These are phyloP conservation scores for Gouania willdenowi DNA, from an alignment of 2,797 vertebrate species.

Conservation along the genomic window DNA sequence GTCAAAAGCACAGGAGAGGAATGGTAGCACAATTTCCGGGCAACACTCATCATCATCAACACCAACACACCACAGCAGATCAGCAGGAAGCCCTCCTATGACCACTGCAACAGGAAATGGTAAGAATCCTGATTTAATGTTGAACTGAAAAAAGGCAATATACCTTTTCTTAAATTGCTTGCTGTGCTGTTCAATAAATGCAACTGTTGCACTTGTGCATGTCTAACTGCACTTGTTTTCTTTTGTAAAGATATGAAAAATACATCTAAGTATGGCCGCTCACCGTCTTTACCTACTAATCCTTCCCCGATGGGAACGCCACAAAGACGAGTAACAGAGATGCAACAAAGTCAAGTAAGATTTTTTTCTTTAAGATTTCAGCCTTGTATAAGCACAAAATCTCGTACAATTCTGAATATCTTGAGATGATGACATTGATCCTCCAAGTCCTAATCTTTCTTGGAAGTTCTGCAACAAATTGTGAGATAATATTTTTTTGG, in stretches of 20 bases:
- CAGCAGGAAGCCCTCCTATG: conserved; percentile 87
- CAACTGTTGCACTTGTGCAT: not conserved
- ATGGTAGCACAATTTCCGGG: conserved; percentile 78
- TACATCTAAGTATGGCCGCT: conserved; percentile 83
- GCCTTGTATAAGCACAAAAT: too few species aligned
- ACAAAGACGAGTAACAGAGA: conserved; percentile 84
- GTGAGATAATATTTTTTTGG: too few species aligned
- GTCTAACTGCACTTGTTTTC: not conserved
- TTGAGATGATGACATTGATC: too few species aligned
- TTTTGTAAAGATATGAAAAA: conserved; percentile 80
- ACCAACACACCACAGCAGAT: conserved; percentile 84
- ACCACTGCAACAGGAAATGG: conserved; percentile 82
- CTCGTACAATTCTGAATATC: too few species aligned
- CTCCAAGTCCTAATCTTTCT: too few species aligned
- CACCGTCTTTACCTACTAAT: conserved; percentile 85
- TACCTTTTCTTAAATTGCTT: too few species aligned
- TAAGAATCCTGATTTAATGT: too few species aligned
- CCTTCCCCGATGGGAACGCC: conserved; percentile 86
- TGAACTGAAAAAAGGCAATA: too few species aligned
- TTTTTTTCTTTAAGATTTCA: too few species aligned
- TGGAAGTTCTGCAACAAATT: too few species aligned
- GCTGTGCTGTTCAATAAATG: too few species aligned
- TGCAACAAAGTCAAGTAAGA: conserved; percentile 86
- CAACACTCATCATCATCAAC: conserved; percentile 77
- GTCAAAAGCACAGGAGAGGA: conserved; percentile 92